Evolutionary conservation across 2,113 vertebrate genomes (phyloP).

Genomic region (Sinocyclocheilus anshuiensis): DNA sequence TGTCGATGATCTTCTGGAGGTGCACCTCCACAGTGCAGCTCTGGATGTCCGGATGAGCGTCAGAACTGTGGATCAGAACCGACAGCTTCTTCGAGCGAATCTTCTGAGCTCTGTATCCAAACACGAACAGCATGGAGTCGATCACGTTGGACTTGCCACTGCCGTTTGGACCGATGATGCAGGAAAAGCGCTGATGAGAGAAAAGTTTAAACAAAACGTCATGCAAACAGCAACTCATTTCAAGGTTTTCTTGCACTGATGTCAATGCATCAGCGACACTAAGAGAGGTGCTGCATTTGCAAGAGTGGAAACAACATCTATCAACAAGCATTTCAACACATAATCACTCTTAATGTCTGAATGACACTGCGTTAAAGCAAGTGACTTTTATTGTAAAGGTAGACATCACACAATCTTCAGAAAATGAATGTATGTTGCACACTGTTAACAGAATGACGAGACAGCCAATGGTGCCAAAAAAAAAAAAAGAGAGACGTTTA

Average conservation of each 20-base stretch:
- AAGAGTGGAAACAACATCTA: no score
- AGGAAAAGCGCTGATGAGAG: conserved; percentile 89
- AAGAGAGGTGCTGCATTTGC: no score
- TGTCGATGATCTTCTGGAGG: conserved; percentile 98
- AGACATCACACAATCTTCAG: no score
- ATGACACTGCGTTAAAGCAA: no score
- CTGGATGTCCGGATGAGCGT: conserved; percentile 85
- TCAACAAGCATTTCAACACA: not conserved
- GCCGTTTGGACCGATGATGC: conserved; percentile 97
- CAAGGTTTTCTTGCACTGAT: not conserved
- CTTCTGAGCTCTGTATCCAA: conserved; percentile 98
- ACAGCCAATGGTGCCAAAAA: no score
- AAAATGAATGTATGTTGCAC: no score
- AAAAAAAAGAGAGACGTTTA: no score
- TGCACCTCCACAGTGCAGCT: conserved; percentile 97
- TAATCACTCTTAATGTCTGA: no score
- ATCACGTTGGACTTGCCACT: conserved; percentile 99
- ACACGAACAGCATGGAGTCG: conserved; percentile 99
- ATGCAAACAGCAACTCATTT: not conserved
- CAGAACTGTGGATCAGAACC: conserved; percentile 95
- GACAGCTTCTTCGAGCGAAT: conserved; percentile 97
- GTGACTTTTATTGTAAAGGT: no score
- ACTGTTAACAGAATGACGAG: no score
- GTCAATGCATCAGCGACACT: not conserved
- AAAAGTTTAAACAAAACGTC: not conserved